Evolutionary conservation across 2,113 vertebrate species (phyloP), one percentile per base, ranked within the genome.

Genomic region (Eulacestoma nigropectus): DNA sequence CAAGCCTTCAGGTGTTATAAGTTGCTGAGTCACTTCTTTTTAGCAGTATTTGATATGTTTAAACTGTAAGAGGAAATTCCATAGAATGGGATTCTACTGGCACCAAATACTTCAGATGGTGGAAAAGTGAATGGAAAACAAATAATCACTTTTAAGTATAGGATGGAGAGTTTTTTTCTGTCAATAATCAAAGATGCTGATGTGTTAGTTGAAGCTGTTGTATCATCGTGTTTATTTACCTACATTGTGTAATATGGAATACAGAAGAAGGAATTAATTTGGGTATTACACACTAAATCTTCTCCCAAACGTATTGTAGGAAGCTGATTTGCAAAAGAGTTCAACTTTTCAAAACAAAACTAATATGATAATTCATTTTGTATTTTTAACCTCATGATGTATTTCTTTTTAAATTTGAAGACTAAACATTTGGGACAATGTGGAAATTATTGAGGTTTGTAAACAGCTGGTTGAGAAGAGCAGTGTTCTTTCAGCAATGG

Each of bases 361-460:
- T 55, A 63, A 18, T 22, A 79, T 20, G 27, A 63, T 80, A 62
- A 32, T 23, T 88, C 0, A 39, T 64, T 72, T 85, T 87, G 19
- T 55, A 55, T 69, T 57, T n/a, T 92, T 68, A 63, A 49, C 59
- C 42, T 97, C 35, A 67, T 67, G 7, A 70, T 90, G 9, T 7
- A n/a, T 84, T 94, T 95, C 6, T 94, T 93, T 76, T 60, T 75
- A 65, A 81, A 79, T 93, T 93, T 93, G 57, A 96, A 99, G 98
- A 97, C 97, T 98, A 33, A 98, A 98, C 11, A 98, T 99, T 95
- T 97, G 93, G 69, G 98, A 98, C 82, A 99, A 98, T 63, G 97
- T 99, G 96, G 97, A 98, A 89, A 97, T 99, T 98, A 99, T 99
- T 96, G 98, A 98, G 60, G 96, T 99, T 60, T 98, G 98, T 96